Evolutionary conservation across 2,797 vertebrate species (phyloP).

Genomic region (Nannoperca obscura): DNA sequence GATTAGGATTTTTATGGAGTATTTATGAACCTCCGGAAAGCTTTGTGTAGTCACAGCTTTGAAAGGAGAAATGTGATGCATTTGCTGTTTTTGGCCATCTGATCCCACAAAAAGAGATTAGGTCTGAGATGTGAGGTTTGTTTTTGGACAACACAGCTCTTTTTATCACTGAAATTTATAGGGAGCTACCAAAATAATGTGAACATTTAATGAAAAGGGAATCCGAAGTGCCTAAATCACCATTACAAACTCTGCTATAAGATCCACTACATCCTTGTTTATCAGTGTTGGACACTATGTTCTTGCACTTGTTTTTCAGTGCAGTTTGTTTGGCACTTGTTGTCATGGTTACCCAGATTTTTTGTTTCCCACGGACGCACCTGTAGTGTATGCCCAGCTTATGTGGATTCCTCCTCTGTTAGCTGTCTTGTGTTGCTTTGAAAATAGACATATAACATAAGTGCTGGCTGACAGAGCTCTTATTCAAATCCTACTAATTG

Average conservation of each 20-base stretch:
- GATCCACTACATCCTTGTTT: background rate
- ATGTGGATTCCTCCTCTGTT: background rate
- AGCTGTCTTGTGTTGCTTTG: slow-evolving; percentile 8
- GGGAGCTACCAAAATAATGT: background rate
- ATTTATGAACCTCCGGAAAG: slow-evolving; percentile 24
- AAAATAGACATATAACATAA: background rate
- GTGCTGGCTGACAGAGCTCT: background rate
- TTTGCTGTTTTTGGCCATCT: slow-evolving; percentile 31
- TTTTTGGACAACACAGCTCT: slow-evolving; percentile 7
- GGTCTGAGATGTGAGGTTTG: background rate
- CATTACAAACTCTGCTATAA: background rate
- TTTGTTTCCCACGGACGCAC: background rate
- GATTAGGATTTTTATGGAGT: slow-evolving; percentile 54
- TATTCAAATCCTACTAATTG: background rate
- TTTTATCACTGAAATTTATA: background rate
- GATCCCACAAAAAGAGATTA: slow-evolving; percentile 15
- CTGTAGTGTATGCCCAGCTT: background rate
- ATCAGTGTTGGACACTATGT: background rate
- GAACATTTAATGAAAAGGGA: background rate
- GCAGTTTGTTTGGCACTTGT: background rate
- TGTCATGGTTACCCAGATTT: background rate
- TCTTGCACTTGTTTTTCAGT: background rate
- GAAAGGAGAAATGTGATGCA: slow-evolving; percentile 8
- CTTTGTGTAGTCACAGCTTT: slow-evolving; percentile 18
- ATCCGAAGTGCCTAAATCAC: background rate